phyloP scores from a whole-genome alignment of 2,888 invertebrate species.

The Tineola bisselliella region DNA sequence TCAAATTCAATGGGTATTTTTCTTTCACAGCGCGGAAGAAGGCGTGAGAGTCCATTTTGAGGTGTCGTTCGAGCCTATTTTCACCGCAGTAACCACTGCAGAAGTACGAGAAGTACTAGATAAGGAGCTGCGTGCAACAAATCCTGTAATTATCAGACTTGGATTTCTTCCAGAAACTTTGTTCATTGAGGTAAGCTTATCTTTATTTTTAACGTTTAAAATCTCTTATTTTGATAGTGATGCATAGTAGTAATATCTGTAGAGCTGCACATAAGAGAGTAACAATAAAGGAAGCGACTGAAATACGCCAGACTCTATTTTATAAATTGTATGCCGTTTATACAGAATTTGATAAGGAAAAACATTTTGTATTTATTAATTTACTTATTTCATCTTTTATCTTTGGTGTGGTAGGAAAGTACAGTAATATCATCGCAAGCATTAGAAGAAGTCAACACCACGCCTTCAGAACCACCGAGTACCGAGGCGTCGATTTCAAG shows the following conservation, averaged over 20 bases:
- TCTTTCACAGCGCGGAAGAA: slow-evolving; percentile 42
- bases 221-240: too few relatives aligned
- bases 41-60: slow-evolving; percentile 87
- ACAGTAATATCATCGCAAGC: slow-evolving; percentile 55
- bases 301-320: too few relatives aligned
- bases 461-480: slow-evolving; percentile 42
- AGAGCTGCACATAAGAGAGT: too few relatives aligned
- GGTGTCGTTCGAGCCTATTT: slow-evolving; percentile 82
- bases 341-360: too few relatives aligned
- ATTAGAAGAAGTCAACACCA: slow-evolving; percentile 46
- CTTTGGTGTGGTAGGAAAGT: slow-evolving; percentile 50
- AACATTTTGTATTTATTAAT: too few relatives aligned
- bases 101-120: slow-evolving; percentile 74
- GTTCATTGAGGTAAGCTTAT: slow-evolving; percentile 42
- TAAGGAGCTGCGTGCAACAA: slow-evolving; percentile 69
- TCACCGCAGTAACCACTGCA: slow-evolving; percentile 71
- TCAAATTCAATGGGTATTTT: too few relatives aligned
- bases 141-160: slow-evolving; percentile 39
- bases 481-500: slow-evolving; percentile 45
- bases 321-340: too few relatives aligned
- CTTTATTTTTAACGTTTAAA: background rate
- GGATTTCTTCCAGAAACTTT: slow-evolving; percentile 42
- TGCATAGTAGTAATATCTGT: too few relatives aligned
- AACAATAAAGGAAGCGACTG: too few relatives aligned
- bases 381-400: too few relatives aligned